Evolutionary conservation across 2,113 vertebrate genomes (phyloP), one percentile per base, ranked within the genome.

Genomic region (Heliornis fulica): DNA sequence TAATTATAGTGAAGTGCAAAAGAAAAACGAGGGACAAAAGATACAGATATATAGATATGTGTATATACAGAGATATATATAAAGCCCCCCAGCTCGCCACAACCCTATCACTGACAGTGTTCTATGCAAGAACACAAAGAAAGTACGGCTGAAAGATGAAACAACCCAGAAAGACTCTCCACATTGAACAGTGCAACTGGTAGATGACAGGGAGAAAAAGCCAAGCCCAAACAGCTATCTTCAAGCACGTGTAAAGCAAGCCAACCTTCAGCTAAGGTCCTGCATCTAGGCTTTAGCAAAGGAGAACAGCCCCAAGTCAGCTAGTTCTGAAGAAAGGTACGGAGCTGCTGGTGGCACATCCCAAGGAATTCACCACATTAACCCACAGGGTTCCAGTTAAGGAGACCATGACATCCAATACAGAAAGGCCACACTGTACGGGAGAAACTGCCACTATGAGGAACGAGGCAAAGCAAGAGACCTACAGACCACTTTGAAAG

Each of bases 21-120:
- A 60, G 22, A 28, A 85, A 78, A 86, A 21, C 5, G 17, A 61
- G 9, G 13, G 50, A n/a, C 51, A 54, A 10, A 13, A 32, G 5
- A 61, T 4, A 48, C 2, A 63, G 1, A 68, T 5, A 60, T 5
- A 46, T 3, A 66, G 1, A 69, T 5, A 22, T n/a, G n/a, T n/a
- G n/a, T n/a, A n/a, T n/a, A n/a, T n/a, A n/a, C n/a, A n/a, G n/a
- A n/a, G 3, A 29, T 19, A 53, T 2, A 65, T 1, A 40, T 7
- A 34, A 50, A 68, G 34, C 36, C 19, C 11, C n/a, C 7, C 21
- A 61, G n/a, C 51, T 34, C 11, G 53, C 22, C 56, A 63, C 66
- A 74, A 32, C 29, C 29, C 60, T 31, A 48, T 22, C 26, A 19
- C 40, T 29, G 51, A 45, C n/a, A 57, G 63, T 22, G 36, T 11